Percentiles rank a stretch among this genome's conserved stretches.
These are phyloP conservation scores for Himalopsyche kuldschensis DNA, from an alignment of 2,888 invertebrate genomes.

Conservation along the genomic window DNA sequence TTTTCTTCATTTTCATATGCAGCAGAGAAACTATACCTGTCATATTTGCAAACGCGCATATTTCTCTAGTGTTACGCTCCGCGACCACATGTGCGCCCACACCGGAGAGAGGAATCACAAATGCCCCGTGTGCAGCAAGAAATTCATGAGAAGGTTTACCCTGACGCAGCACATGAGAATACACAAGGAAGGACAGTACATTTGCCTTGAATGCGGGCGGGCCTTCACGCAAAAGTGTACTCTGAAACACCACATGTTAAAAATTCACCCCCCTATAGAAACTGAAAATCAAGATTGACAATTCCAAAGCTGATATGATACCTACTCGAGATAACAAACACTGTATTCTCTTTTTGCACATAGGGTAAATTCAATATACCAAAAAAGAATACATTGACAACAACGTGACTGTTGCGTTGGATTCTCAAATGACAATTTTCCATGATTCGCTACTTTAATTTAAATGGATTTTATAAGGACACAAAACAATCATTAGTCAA, in stretches of 20 bases:
- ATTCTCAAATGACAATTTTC: too few relatives aligned
- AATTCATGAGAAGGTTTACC: neutral
- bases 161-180: neutral
- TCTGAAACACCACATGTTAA: neutral
- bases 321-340: too few relatives aligned
- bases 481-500: too few relatives aligned
- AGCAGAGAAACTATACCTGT: neutral
- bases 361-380: too few relatives aligned
- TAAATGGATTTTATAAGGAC: too few relatives aligned
- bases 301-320: too few relatives aligned
- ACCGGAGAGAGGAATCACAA: neutral
- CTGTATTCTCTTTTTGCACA: too few relatives aligned
- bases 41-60: neutral
- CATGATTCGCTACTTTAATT: too few relatives aligned
- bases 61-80: neutral
- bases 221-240: neutral
- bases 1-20: conserved; percentile 5
- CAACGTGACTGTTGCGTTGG: too few relatives aligned
- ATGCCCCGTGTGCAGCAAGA: neutral
- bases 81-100: conserved; percentile 3
- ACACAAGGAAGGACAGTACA: neutral
- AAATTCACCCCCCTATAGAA: neutral
- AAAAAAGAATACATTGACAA: too few relatives aligned
- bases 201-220: neutral
- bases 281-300: too few relatives aligned